phyloP scores from a whole-genome alignment of 1,140 invertebrate species.

The Phocides pigmalion region DNA sequence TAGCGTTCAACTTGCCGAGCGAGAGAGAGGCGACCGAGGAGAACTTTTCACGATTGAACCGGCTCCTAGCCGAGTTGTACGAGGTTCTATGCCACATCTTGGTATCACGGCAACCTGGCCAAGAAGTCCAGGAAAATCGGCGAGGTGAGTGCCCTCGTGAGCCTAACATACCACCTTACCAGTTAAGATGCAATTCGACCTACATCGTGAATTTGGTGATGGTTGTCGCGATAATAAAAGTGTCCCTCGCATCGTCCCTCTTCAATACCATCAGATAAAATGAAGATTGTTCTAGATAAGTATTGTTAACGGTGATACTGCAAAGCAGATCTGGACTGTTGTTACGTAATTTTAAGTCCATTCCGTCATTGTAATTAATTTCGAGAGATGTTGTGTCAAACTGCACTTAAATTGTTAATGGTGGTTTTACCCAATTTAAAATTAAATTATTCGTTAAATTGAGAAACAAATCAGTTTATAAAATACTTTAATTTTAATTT shows the following conservation, averaged over 20 bases:
- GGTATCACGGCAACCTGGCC: conserved; percentile 75
- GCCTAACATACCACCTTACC: conserved; percentile 79
- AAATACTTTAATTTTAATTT: conserved; percentile 53
- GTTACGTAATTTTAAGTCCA: conserved; percentile 82
- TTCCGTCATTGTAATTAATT: conserved; percentile 55
- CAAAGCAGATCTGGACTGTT: conserved; percentile 79
- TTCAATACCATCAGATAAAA: conserved; percentile 82
- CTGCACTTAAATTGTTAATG: conserved; percentile 82
- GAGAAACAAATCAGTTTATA: neutral
- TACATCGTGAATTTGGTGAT: conserved; percentile 82
- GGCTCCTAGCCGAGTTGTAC: conserved; percentile 80
- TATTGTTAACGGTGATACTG: conserved; percentile 81
- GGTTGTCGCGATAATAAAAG: conserved; percentile 80
- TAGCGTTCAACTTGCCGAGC: conserved; percentile 81
- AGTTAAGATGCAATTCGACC: conserved; percentile 84
- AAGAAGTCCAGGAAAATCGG: conserved; percentile 72
- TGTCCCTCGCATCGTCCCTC: conserved; percentile 77
- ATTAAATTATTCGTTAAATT: conserved; percentile 37
- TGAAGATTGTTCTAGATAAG: conserved; percentile 72
- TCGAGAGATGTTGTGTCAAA: conserved; percentile 79
- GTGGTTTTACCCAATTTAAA: conserved; percentile 65
- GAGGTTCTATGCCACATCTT: conserved; percentile 81
- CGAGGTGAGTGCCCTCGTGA: conserved; percentile 81
- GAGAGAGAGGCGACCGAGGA: conserved; percentile 81
- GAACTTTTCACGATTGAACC: conserved; percentile 81